These are phyloP conservation scores for Sorex araneus DNA, from an alignment of 2,113 vertebrate species.

Conservation along the genomic window DNA sequence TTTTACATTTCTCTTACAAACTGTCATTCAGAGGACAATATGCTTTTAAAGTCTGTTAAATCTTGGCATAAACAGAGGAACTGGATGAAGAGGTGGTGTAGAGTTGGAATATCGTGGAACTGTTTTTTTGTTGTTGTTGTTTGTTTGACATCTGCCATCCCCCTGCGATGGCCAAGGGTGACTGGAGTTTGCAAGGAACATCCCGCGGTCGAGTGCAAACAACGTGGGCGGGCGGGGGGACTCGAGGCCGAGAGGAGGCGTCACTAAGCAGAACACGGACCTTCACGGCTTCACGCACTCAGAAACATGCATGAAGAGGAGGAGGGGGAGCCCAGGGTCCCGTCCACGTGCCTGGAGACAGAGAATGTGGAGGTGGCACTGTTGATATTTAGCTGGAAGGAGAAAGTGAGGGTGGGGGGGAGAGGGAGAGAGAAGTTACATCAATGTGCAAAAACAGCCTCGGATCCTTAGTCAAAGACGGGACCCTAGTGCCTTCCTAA, in stretches of 20 bases:
- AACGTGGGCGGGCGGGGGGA: constrained; percentile 86
- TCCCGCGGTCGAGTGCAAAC: constrained; percentile 86
- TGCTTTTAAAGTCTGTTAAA: constrained; percentile 82
- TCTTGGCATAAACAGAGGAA: constrained; percentile 88
- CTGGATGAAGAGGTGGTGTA: constrained; percentile 77
- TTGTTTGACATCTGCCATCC: constrained; percentile 41
- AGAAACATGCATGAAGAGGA: constrained; percentile 91
- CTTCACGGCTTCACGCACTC: constrained; percentile 91
- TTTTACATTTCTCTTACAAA: constrained; percentile 85
- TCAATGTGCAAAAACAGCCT: not conserved
- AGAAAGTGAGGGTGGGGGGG: constrained; percentile 67
- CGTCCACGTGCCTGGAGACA: constrained; percentile 88
- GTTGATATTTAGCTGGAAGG: constrained; percentile 89
- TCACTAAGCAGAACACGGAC: constrained; percentile 88
- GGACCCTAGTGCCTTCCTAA: not conserved
- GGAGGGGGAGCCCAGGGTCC: constrained; percentile 86
- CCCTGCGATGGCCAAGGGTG: constrained; percentile 67
- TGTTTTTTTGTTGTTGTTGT: not conserved
- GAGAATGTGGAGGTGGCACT: constrained; percentile 86
- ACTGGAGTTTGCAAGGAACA: constrained; percentile 84
- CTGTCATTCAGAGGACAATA: constrained; percentile 62
- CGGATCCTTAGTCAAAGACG: constrained; percentile 2
- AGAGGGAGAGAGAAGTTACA: constrained; percentile 63
- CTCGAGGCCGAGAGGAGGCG: constrained; percentile 86
- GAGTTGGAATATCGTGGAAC: constrained; percentile 55